phyloP scores from a whole-genome alignment of 2,888 invertebrate genomes.

The Maniola hyperantus region DNA sequence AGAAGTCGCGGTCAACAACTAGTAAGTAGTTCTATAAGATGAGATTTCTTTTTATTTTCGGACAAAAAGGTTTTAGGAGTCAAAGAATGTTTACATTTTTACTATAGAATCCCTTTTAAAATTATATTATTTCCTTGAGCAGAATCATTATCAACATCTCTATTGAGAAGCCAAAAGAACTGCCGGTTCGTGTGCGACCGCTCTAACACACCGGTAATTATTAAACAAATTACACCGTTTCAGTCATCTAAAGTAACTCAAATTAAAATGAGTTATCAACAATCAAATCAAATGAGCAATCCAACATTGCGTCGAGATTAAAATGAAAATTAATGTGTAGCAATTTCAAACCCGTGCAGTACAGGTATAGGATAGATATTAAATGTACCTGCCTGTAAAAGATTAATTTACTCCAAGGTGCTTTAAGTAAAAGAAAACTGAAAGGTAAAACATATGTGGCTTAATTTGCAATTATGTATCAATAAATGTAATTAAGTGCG shows the following conservation, averaged over 20 bases:
- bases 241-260: conserved; percentile 6
- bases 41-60: too few relatives aligned
- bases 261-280: conserved; percentile 9
- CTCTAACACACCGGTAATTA: background rate
- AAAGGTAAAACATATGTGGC: too few relatives aligned
- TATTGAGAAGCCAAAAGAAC: background rate
- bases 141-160: too few relatives aligned
- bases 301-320: conserved; percentile 6
- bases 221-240: conserved; percentile 1
- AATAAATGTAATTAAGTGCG: too few relatives aligned
- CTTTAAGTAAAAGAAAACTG: too few relatives aligned
- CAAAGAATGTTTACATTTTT: background rate
- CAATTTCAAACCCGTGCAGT: background rate
- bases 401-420: too few relatives aligned
- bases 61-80: background rate
- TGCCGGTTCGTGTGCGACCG: background rate
- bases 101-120: background rate
- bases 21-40: too few relatives aligned
- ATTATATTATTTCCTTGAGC: too few relatives aligned
- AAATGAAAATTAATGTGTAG: conserved; percentile 2
- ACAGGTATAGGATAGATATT: background rate
- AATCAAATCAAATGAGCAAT: too few relatives aligned
- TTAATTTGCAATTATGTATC: too few relatives aligned
- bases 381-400: background rate
- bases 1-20: too few relatives aligned